phyloP scores from a whole-genome alignment of 2,797 vertebrate species.

The Spondyliosoma cantharus region DNA sequence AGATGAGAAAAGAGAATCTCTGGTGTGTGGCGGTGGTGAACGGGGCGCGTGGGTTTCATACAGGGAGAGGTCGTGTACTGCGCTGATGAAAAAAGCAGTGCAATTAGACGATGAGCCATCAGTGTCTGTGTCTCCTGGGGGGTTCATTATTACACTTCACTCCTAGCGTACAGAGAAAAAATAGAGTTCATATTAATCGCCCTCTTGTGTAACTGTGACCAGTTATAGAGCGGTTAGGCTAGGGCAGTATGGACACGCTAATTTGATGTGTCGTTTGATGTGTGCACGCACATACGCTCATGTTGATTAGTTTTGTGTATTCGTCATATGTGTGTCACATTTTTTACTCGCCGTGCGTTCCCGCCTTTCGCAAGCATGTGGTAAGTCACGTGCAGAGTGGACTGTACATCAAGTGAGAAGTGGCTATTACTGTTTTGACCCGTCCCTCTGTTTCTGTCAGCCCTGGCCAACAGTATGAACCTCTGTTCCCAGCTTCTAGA shows the following conservation, averaged over 20 bases:
- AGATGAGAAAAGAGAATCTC: slow-evolving; percentile 53
- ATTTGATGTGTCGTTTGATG: slow-evolving; percentile 70
- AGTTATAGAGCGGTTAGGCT: slow-evolving; percentile 70
- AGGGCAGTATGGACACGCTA: slow-evolving; percentile 66
- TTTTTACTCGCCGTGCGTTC: slow-evolving; percentile 29
- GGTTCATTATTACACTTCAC: slow-evolving; percentile 80
- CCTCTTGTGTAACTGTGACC: slow-evolving; percentile 81
- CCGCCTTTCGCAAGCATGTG: slow-evolving; percentile 40
- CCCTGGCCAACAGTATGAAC: slow-evolving; percentile 46
- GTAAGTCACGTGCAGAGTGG: slow-evolving; percentile 48
- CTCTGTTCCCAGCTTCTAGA: slow-evolving; percentile 44
- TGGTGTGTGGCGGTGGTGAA: slow-evolving; percentile 58
- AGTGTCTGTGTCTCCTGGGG: slow-evolving; percentile 80
- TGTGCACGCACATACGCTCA: slow-evolving; percentile 22
- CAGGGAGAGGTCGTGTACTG: slow-evolving; percentile 80
- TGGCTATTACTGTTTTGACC: slow-evolving; percentile 34
- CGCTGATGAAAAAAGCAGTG: slow-evolving; percentile 82
- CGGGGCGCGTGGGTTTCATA: slow-evolving; percentile 65
- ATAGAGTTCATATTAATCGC: slow-evolving; percentile 76
- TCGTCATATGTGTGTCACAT: slow-evolving; percentile 38
- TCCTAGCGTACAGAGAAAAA: slow-evolving; percentile 73
- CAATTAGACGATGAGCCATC: slow-evolving; percentile 85
- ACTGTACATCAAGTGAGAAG: slow-evolving; percentile 42
- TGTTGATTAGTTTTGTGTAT: slow-evolving; percentile 36
- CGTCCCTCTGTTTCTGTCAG: slow-evolving; percentile 40